These are phyloP conservation scores for Myotis lucifugus DNA, from an alignment of 2,113 vertebrate genomes.

Conservation along the genomic window DNA sequence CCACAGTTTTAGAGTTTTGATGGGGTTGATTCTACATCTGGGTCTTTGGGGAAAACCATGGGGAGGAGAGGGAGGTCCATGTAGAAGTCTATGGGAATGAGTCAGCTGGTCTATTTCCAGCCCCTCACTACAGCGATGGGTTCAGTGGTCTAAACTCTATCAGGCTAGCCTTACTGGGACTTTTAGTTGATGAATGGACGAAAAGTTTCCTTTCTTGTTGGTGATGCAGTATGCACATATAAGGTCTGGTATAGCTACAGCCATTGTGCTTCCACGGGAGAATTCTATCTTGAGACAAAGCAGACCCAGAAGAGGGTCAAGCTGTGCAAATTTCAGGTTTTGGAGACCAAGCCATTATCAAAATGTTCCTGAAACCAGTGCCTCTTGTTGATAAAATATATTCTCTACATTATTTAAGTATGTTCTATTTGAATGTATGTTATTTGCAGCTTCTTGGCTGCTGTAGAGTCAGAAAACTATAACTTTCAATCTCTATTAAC, in stretches of 20 bases:
- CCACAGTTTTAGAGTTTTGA: not conserved
- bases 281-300: not conserved
- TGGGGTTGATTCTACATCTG: not conserved
- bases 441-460: not conserved
- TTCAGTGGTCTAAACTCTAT: fast-evolving
- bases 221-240: not conserved
- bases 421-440: not conserved
- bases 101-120: not conserved
- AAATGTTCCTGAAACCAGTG: not conserved
- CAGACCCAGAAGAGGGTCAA: not conserved
- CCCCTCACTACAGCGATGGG: not conserved
- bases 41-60: not conserved
- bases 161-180: not conserved
- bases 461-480: not conserved
- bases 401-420: not conserved
- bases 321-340: not conserved
- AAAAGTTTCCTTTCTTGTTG: not conserved
- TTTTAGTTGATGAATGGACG: not conserved
- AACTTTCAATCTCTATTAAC: not conserved
- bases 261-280: not conserved
- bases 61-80: not conserved
- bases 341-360: not conserved
- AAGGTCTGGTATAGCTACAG: not conserved
- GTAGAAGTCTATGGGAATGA: not conserved
- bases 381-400: not conserved